Conservation (phyloP, 2,888 invertebrate species). For the Galeopsomyia nigrocyanea region DNA sequence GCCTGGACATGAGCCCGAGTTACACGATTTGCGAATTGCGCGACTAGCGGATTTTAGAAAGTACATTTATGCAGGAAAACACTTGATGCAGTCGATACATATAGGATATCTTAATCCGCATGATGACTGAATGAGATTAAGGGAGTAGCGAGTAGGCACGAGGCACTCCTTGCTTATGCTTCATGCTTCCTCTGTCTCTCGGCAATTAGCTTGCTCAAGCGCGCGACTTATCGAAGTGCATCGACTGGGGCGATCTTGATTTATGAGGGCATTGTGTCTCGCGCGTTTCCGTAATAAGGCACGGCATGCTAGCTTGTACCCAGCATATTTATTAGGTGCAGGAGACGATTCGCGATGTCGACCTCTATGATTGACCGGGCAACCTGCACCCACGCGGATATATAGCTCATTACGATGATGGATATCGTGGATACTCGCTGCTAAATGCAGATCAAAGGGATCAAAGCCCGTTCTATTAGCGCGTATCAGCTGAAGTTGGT, state of each 20-base stretch:
- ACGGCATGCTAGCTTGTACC: not conserved
- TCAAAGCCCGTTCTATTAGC: too few species aligned
- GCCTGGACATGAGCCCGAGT: too few species aligned
- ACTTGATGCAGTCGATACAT: not conserved
- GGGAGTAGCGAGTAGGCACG: not conserved
- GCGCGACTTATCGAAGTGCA: constrained; percentile 61
- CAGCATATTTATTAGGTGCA: constrained; percentile 29
- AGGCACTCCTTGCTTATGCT: constrained; percentile 54
- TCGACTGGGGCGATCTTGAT: constrained; percentile 51
- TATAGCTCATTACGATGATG: too few species aligned
- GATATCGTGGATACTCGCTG: too few species aligned
- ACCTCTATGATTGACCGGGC: constrained; percentile 31
- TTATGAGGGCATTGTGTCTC: constrained; percentile 48
- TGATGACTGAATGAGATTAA: constrained; percentile 21
- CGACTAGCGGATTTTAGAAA: too few species aligned
- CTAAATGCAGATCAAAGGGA: too few species aligned
- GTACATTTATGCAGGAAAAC: too few species aligned
- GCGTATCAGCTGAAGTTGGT: too few species aligned
- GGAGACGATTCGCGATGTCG: constrained; percentile 32
- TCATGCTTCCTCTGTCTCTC: constrained; percentile 29
- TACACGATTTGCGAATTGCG: too few species aligned
- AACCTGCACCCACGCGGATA: not conserved
- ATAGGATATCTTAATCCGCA: constrained; percentile 25
- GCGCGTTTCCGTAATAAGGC: constrained; percentile 39
- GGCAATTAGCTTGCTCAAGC: constrained; percentile 56